Base-by-base conservation (phyloP, 1,140 invertebrate genomes). In the Solenopsis fugax region DNA sequence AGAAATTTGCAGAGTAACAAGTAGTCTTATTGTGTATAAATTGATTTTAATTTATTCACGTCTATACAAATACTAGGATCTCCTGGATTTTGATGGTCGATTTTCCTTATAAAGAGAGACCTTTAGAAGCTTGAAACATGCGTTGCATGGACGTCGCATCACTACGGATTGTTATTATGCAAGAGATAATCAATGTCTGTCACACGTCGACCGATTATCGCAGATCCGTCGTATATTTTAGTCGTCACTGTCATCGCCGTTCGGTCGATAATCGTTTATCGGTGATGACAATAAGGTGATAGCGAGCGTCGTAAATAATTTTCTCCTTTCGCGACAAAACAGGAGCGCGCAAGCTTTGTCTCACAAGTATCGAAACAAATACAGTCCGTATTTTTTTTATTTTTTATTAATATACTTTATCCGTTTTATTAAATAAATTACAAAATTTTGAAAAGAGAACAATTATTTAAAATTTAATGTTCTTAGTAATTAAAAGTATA, bases 201-300 rank as follows among this genome's bases (percentile, higher is more conserved):
- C 65, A 71, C 50, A 54, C 64, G 54, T 82, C 24, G 16, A 16
- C 41, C 41, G 80, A 73, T 73, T 82, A 82, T 82, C 80, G 54
- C 52, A 58, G 54, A 60, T 82, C 34, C 64, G n/a, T 69, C 52
- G 67, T 72, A 54, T 73, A 60, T 73, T 82, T 71, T 73, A 73
- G 16, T 37, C 67, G 41, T 71, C n/a, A 34, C 52, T 82, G 78
- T 73, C 80, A 60, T 82, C 52, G 0, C 9, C 67, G 52, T 72
- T 81, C 4, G 34, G 37, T 58, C 65, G 67, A 73, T 73, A 82
- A 73, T 82, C 82, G 21, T 85, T 85, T 85, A 85, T 65, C 50
- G 58, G 48, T 10, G 58, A 65, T 85, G 45, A 34, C 54, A 82
- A 48, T 60, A 45, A 72, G 12, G 2, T 21, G 54, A 73, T 48